Base-by-base conservation (phyloP, 2,797 vertebrate species). In the Poeciliopsis presidionis region DNA sequence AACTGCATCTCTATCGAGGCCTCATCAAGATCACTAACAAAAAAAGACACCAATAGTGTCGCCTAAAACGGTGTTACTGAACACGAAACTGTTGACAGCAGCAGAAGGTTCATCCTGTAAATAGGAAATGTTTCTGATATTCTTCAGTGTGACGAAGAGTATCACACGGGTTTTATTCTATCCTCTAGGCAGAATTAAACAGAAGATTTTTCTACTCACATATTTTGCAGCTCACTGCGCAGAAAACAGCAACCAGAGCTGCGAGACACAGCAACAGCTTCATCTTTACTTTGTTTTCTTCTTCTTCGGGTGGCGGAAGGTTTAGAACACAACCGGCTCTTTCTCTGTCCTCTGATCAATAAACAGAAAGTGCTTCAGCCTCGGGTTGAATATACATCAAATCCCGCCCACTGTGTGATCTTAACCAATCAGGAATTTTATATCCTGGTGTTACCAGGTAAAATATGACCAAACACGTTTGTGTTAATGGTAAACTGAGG, bases 121-220 rank as follows among this genome's bases (percentile, higher is more conserved):
- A 6, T 6, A 49, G 39, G 25, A 71, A 30, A 12, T 2, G 22
- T n/a, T 22, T n/a, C 22, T 45, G 1, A n/a, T 36, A 5, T 28
- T 0, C 28, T 39, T 65, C 18, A 39, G 16, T 22, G 6, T 39
- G 28, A 33, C 2, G 57, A 59, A 14, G 0, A 51, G 0, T 28
- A 28, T 12, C 55, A 59, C 12, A 28, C 12, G 13, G n/a, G n/a
- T 28, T 59, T 59, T 14, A 28, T 28, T 57, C 1, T 30, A 59
- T 59, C 1, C 30, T 33, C n/a, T n/a, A n/a, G 30, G 30, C 45
- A 0, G 0, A 0, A 28, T 0, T 7, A 46, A 49, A 57, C 9
- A n/a, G 0, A n/a, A 71, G 12, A 46, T 30, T 18, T 63, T 22
- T 20, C 0, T 78, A 94, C 93, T 93, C 80, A 94, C 94, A 61